Percentiles rank a stretch among this genome's conserved stretches.
Evolutionary conservation across 2,888 invertebrate genomes (phyloP).

Genomic region (Pseudeuparius sepicola): DNA sequence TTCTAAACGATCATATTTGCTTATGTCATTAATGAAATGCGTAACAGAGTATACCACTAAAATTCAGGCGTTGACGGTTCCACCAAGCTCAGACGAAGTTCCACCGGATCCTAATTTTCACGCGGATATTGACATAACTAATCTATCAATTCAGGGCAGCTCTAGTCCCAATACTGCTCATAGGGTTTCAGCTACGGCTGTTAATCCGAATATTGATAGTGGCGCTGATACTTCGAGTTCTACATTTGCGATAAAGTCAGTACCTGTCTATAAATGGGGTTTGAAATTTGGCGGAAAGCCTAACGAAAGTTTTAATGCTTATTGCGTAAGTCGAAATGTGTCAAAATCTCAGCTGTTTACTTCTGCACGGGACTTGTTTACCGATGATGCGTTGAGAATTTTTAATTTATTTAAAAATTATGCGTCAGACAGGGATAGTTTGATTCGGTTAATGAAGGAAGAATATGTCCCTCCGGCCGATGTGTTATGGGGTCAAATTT

Average conservation of each 20-base stretch:
- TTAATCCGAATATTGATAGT: no score
- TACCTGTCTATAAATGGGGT: conserved; percentile 17
- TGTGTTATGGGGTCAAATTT: conserved; percentile 15
- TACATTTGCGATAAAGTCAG: background rate
- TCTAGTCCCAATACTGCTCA: no score
- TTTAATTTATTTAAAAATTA: conserved; percentile 14
- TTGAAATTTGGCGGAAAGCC: conserved; percentile 14
- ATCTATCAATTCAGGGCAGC: no score
- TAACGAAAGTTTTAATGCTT: conserved; percentile 13
- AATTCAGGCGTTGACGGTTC: background rate
- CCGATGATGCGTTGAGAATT: conserved; percentile 18
- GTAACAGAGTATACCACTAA: background rate
- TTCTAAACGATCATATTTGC: background rate
- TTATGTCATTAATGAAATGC: background rate
- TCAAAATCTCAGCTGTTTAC: conserved; percentile 14
- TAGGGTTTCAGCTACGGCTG: no score
- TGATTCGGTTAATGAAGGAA: conserved; percentile 27
- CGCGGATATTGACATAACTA: no score
- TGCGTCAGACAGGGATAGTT: conserved; percentile 1
- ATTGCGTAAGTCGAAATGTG: conserved; percentile 12
- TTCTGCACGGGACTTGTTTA: conserved; percentile 16
- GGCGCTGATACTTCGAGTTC: conserved; percentile 1
- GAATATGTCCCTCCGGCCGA: conserved; percentile 10
- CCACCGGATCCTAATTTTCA: background rate
- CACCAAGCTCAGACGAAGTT: background rate